phyloP scores from a whole-genome alignment of 2,797 vertebrate genomes.

The Esox lucius region DNA sequence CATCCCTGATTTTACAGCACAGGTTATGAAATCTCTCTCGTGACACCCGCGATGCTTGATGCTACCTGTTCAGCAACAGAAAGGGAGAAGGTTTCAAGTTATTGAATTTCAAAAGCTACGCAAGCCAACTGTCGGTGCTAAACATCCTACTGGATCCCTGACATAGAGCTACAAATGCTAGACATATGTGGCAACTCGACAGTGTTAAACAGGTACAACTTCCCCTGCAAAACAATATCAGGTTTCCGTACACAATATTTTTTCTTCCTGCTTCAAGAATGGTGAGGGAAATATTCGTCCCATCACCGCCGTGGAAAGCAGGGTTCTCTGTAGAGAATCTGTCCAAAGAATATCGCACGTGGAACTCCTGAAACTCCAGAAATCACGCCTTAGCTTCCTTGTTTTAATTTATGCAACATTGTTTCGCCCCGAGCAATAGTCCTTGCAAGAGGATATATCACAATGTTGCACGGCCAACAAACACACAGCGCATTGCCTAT shows the following conservation, averaged over 20 bases:
- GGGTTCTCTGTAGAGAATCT: slow-evolving; percentile 43
- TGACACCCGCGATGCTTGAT: neutral
- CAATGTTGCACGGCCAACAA: slow-evolving; percentile 48
- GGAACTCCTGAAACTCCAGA: slow-evolving; percentile 58
- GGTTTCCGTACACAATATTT: slow-evolving; percentile 27
- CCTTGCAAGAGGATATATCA: slow-evolving; percentile 45
- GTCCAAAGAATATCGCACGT: slow-evolving; percentile 80
- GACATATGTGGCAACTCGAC: slow-evolving; percentile 56
- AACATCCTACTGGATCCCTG: neutral
- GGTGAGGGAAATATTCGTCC: slow-evolving; percentile 45
- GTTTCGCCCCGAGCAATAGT: slow-evolving; percentile 53
- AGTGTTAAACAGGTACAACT: slow-evolving; percentile 65
- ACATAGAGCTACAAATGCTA: neutral
- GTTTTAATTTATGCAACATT: slow-evolving; percentile 68
- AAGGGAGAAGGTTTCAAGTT: neutral
- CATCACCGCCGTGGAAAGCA: slow-evolving; percentile 72
- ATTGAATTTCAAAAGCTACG: neutral
- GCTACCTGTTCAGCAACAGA: neutral
- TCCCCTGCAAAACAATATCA: slow-evolving; percentile 66
- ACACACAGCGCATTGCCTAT: too few species aligned
- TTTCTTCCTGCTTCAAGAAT: slow-evolving; percentile 74
- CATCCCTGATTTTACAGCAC: neutral
- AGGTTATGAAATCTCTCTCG: neutral
- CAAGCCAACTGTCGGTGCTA: neutral
- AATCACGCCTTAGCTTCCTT: slow-evolving; percentile 75